Conservation (phyloP, 2,888 invertebrate genomes). For the Hemithea aestivaria region DNA sequence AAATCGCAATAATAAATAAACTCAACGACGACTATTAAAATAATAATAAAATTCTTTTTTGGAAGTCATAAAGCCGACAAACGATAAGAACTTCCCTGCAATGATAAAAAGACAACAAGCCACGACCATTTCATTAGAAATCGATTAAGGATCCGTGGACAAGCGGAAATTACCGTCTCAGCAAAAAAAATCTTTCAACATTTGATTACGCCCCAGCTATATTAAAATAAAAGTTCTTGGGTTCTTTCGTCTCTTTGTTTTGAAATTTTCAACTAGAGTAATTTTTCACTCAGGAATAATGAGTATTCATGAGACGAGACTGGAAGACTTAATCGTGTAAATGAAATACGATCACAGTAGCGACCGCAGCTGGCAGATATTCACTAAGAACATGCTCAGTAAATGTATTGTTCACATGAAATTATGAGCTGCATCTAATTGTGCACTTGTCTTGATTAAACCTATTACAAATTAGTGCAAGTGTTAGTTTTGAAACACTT, state of each 20-base stretch:
- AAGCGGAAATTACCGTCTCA: conserved; percentile 9
- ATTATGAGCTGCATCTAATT: too few relatives aligned
- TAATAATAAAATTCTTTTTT: conserved; percentile 3
- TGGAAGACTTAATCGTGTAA: too few relatives aligned
- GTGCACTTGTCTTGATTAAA: too few relatives aligned
- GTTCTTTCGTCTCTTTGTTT: too few relatives aligned
- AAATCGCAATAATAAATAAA: too few relatives aligned
- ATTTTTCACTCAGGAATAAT: too few relatives aligned
- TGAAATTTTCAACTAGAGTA: too few relatives aligned
- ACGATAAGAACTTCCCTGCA: conserved; percentile 9
- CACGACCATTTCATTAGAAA: conserved; percentile 16
- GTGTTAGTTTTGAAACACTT: too few relatives aligned
- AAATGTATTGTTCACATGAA: too few relatives aligned
- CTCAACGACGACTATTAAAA: background rate
- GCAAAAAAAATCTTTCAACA: conserved; percentile 4
- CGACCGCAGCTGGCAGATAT: conserved; percentile 1
- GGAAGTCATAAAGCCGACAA: conserved; percentile 8
- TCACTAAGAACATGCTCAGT: too few relatives aligned
- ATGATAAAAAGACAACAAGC: conserved; percentile 14
- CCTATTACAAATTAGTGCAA: too few relatives aligned
- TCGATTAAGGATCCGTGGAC: conserved; percentile 14
- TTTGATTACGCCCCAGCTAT: conserved; percentile 1
- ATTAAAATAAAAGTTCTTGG: background rate
- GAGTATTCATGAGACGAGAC: too few relatives aligned
- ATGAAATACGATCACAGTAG: background rate